Evolutionary conservation across 2,113 vertebrate species (phyloP).

Genomic region (Nasalis larvatus): DNA sequence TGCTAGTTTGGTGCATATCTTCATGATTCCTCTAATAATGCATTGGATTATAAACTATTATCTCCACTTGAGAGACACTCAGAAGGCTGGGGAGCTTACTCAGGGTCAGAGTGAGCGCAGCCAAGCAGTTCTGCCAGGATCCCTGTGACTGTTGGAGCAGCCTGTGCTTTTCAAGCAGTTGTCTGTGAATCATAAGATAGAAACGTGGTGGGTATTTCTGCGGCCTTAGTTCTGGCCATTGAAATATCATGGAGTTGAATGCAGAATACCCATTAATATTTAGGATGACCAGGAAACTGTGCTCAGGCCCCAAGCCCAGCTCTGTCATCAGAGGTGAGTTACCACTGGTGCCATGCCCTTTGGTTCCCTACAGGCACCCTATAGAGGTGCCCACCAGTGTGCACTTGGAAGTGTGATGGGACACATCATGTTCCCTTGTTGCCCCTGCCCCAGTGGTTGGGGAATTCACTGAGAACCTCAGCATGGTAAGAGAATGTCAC

Average conservation of each 20-base stretch:
- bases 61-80: neutral
- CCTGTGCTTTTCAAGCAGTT: neutral
- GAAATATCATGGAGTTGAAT: neutral
- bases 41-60: no score
- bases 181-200: neutral
- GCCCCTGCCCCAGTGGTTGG: no score
- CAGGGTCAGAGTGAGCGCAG: no score
- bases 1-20: neutral
- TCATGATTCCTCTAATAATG: neutral
- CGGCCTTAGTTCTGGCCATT: neutral
- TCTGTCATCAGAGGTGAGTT: neutral
- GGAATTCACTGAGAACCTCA: neutral
- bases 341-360: neutral
- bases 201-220: neutral
- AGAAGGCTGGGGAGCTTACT: neutral
- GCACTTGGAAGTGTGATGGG: neutral
- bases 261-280: neutral
- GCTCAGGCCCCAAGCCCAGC: neutral
- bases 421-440: no score
- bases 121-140: neutral
- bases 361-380: neutral
- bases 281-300: neutral
- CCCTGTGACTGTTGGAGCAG: neutral
- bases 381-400: neutral
- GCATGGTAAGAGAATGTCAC: rapidly evolving